phyloP scores from a whole-genome alignment of 1,140 invertebrate species.

The Brachionus calyciflorus region DNA sequence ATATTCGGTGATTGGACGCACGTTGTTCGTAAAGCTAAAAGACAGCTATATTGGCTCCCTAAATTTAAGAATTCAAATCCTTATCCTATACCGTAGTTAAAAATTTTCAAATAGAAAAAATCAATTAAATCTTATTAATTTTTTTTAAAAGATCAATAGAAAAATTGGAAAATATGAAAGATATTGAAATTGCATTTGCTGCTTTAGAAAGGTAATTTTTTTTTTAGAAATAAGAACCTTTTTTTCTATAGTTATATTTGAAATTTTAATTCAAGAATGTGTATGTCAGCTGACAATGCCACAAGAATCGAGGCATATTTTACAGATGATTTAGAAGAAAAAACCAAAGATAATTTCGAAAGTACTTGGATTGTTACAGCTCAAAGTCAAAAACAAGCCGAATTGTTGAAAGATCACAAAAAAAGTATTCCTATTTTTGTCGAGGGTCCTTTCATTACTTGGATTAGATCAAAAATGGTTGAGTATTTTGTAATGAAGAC shows the following conservation, averaged over 20 bases:
- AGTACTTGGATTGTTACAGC: slow-evolving; percentile 82
- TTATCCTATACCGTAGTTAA: slow-evolving; percentile 69
- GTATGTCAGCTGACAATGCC: slow-evolving; percentile 73
- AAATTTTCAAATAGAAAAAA: background rate
- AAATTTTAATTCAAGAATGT: slow-evolving; percentile 71
- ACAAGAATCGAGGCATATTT: slow-evolving; percentile 64
- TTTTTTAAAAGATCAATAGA: slow-evolving; percentile 30
- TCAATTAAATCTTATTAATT: background rate
- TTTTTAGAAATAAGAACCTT: slow-evolving; percentile 70
- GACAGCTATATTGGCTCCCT: slow-evolving; percentile 97
- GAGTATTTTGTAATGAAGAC: slow-evolving; percentile 81
- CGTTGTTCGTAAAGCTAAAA: slow-evolving; percentile 76
- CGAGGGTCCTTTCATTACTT: slow-evolving; percentile 80
- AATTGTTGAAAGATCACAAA: slow-evolving; percentile 70
- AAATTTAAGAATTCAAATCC: slow-evolving; percentile 89
- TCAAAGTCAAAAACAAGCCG: slow-evolving; percentile 74
- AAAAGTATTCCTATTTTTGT: slow-evolving; percentile 72
- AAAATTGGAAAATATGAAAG: slow-evolving; percentile 32
- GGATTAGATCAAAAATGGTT: slow-evolving; percentile 71
- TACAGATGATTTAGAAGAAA: slow-evolving; percentile 66
- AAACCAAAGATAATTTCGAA: slow-evolving; percentile 69
- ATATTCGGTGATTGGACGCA: slow-evolving; percentile 77
- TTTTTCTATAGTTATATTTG: no score
- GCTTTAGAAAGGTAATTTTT: slow-evolving; percentile 69
- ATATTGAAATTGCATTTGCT: slow-evolving; percentile 29